Evolutionary conservation across 1,140 invertebrate species (phyloP), one percentile per base, ranked within the genome.

Genomic region (Pogonomyrmex barbatus): DNA sequence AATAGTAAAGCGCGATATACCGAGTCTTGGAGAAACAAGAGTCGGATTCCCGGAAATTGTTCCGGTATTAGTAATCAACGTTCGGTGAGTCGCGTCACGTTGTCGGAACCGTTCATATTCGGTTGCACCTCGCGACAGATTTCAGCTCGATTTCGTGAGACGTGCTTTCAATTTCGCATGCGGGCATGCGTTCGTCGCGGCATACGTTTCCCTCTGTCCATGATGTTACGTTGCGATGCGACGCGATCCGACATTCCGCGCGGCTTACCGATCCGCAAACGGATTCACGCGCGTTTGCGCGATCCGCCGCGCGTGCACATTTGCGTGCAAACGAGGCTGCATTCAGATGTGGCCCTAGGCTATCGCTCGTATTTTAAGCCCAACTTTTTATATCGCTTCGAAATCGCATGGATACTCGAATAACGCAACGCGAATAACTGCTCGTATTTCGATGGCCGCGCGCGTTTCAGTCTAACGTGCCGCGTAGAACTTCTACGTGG

Each of bases 191-290:
- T 45, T 24, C 39, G 17, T 45, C 56, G n/a, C 3, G 71, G 47
- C 50, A 45, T 24, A 24, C 24, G 24, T 24, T 52, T 45, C 6
- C 47, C 54, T 60, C 52, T 65, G 30, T 63, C 67, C 56, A 56
- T 84, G 83, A 89, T 67, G 73, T 85, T 77, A 83, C 70, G 77
- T 89, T 68, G 81, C 71, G 36, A 75, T 75, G 52, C 58, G 42
- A 63, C 42, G 60, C 76, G 60, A 52, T 63, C n/a, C 79, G 78
- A 79, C 78, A 85, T 90, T 90, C 78, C 78, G 88, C 54, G 83
- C 79, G 88, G 71, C 73, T 89, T 87, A 70, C 88, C 71, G 88
- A 89, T 82, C 83, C 50, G 88, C 82, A 75, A 86, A 63, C 87
- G 75, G 67, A 68, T 78, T 54, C 78, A 60, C 65, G 52, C 65